Base-by-base conservation (phyloP, 2,888 invertebrate species). In the Phortica okadai region DNA sequence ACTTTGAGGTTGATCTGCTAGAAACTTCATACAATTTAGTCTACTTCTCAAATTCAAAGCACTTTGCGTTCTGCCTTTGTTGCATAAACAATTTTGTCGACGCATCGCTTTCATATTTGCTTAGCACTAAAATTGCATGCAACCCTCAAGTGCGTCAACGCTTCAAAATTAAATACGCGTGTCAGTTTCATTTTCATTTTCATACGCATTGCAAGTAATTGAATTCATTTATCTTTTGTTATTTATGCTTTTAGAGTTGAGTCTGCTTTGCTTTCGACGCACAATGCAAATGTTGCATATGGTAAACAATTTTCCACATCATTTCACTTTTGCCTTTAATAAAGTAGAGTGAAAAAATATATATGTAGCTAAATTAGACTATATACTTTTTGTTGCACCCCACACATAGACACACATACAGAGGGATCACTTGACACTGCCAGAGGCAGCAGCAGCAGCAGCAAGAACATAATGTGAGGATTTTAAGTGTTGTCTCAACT, bases 321-420 rank as follows among this genome's bases (percentile, higher is more conserved):
- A 66, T 66, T 66, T 41, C 66, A 66, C 66, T 66, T 66, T 66
- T 66, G 11, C n/a, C 33, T 14, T 62, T 56, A 56, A 56, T 14
- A n/a, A 14, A 33, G 33, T 33, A 33, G 33, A 33, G 0, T 4
- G 33, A 5, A 2, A 33, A 4, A 33, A 33, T 1, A 56, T n/a
- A 56, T 6, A 10, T 62, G 62, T 62, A 62, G 16, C 62, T 62
- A 62, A 62, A 62, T 62, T 62, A 62, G 62, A 62, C 62, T 21
- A 62, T 16, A 62, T 16, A 16, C 56, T 2, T 21, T 21, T 21
- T 21, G 21, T 21, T 21, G 21, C 21, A 21, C 21, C 56, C 6
- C 58, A 21, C 62, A 10, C 10, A 25, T 10, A 62, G 7, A 62
- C 62, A 16, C 10, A 62, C 16, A 62, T 21, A 25, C 16, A 25